A percentile compares a stretch with the other conserved stretches of the same genome.
Evolutionary conservation across 2,797 vertebrate species (phyloP).

Genomic region (Oryzias dopingdopingensis): DNA sequence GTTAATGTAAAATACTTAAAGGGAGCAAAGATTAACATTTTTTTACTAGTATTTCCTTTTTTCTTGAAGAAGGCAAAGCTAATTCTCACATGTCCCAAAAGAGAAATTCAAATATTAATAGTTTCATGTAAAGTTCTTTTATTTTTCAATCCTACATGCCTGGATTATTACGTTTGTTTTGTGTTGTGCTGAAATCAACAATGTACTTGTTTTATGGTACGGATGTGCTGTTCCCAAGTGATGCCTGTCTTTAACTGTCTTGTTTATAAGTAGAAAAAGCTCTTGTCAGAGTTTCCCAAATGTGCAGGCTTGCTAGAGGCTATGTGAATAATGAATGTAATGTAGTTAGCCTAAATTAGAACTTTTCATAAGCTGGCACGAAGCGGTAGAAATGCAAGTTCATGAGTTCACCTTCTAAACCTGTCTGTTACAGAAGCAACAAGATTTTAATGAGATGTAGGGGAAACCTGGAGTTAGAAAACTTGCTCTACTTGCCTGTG

Average conservation of each 20-base stretch:
- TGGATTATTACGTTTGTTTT: too few species aligned
- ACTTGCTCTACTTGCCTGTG: neutral
- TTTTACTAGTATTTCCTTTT: too few species aligned
- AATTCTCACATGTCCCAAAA: too few species aligned
- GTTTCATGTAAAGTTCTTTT: too few species aligned
- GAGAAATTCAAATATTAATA: too few species aligned
- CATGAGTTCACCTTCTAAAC: conserved; percentile 22
- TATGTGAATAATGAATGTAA: conserved; percentile 62
- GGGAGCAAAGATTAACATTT: too few species aligned
- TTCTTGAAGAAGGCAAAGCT: too few species aligned
- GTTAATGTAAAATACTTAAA: too few species aligned
- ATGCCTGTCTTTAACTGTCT: conserved; percentile 12
- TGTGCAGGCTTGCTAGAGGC: conserved; percentile 36
- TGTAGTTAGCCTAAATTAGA: conserved; percentile 32
- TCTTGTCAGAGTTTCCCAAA: conserved; percentile 37
- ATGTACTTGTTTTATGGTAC: conserved; percentile 3
- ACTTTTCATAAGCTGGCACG: conserved; percentile 23
- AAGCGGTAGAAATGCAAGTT: conserved; percentile 19
- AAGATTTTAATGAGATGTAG: conserved; percentile 13
- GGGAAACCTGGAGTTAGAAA: neutral
- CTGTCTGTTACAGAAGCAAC: conserved; percentile 19
- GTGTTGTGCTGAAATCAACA: neutral
- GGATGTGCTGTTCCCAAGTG: conserved; percentile 14
- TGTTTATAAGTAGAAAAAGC: conserved; percentile 20
- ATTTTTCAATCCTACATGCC: too few species aligned